Evolutionary conservation across 2,113 vertebrate species (phyloP), one percentile per base, ranked within the genome.

Genomic region (Sakesphorus luctuosus): DNA sequence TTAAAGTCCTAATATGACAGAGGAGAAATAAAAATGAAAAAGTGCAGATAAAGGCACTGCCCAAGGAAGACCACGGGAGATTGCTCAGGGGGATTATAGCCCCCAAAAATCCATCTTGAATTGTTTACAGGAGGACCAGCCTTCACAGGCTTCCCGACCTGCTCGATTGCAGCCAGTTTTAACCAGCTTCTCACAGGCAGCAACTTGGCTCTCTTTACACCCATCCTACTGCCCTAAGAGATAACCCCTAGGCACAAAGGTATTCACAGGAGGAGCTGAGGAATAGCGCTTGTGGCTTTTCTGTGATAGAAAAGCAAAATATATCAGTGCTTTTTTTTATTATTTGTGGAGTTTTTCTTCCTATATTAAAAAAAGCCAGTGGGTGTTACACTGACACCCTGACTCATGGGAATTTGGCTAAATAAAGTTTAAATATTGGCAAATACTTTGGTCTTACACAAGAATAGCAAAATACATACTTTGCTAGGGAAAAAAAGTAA

Each of bases 311-410:
- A 80, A 84, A 76, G 12, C 50, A 84, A 84, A 91, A 59, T 23
- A 19, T 12, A 0, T n/a, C 76, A 73, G 29, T 5, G 38, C 5
- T 79, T 68, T 78, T 3, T 82, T 71, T 75, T 40, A n/a, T 12
- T 31, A n/a, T 12, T 31, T 13, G 11, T 5, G 9, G 0, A 11
- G 55, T 68, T 7, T 0, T 0, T 3, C 16, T 5, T 46, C 6
- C 35, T 73, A 87, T 38, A 80, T 67, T 62, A 58, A 59, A 84
- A 65, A 36, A 18, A 92, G 7, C 4, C 63, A 53, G 15, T 91
- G 65, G 49, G 35, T 72, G 36, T 40, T 67, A 43, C 29, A 53
- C 40, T 61, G 36, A 72, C 11, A 28, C 46, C 8, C 10, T 7
- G 72, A 28, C 21, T 55, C 35, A 26, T 62, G 87, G 67, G 31